A percentile compares a stretch with the other conserved stretches of the same genome.
Conservation (phyloP, 2,113 vertebrate genomes). For the Hylia prasina region DNA sequence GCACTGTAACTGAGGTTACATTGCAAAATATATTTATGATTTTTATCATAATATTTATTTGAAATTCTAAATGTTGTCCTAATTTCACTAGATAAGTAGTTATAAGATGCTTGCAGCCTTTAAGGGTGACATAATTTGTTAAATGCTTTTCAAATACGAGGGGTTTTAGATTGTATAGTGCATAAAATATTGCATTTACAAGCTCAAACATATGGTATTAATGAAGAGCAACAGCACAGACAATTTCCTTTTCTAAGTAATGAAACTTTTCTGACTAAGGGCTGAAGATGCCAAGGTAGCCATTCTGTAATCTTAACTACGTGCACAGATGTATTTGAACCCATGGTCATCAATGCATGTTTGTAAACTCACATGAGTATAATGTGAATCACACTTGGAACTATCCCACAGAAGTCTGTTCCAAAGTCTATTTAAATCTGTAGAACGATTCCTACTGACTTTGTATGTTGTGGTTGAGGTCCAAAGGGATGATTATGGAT, state of each 20-base stretch:
- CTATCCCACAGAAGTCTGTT: neutral
- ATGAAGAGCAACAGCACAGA: neutral
- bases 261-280: neutral
- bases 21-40: neutral
- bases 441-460: neutral
- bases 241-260: slow-evolving; percentile 4
- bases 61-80: neutral
- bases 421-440: neutral
- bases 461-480: neutral
- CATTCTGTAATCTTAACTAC: neutral
- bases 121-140: neutral
- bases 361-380: neutral
- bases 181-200: neutral
- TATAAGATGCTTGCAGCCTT: neutral
- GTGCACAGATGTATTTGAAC: neutral
- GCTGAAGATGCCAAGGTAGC: neutral
- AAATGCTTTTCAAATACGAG: neutral
- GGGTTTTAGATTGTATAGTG: neutral
- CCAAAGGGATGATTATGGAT: neutral
- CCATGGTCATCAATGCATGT: neutral
- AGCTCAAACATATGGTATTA: neutral
- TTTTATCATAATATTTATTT: neutral
- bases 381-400: slow-evolving; percentile 35
- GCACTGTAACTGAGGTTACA: neutral
- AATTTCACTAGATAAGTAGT: neutral